Evolutionary conservation across 2,888 invertebrate genomes (phyloP).

Genomic region (Rhaphigaster nebulosa): DNA sequence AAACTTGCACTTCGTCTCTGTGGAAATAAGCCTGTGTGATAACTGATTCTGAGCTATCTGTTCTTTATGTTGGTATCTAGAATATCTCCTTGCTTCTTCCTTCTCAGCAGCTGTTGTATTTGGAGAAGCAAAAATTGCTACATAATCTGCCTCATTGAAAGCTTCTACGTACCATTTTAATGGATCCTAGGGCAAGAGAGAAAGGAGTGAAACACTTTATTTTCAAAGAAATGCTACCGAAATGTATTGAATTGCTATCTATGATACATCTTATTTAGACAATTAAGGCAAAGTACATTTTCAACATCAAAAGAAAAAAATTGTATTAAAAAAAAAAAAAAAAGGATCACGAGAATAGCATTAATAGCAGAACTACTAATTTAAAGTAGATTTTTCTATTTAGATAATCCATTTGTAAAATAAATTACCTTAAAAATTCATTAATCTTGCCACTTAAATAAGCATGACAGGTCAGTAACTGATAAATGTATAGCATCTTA

Average conservation of each 20-base stretch:
- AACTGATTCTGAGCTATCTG: constrained; percentile 64
- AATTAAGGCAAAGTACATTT: not conserved
- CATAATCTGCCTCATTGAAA: constrained; percentile 65
- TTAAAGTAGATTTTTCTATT: too few species aligned
- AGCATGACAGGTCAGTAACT: too few species aligned
- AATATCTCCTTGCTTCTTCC: constrained; percentile 62
- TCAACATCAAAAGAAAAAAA: too few species aligned
- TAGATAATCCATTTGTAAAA: too few species aligned
- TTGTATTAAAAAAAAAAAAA: too few species aligned
- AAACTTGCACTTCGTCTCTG: constrained; percentile 64
- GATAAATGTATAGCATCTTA: too few species aligned
- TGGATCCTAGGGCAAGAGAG: constrained; percentile 63
- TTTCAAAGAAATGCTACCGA: not conserved
- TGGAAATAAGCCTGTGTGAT: constrained; percentile 61
- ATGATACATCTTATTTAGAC: not conserved
- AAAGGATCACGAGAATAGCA: too few species aligned
- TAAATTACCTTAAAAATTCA: too few species aligned
- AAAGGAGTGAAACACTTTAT: not conserved
- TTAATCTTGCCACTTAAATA: too few species aligned
- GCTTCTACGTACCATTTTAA: constrained; percentile 65
- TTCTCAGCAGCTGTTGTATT: constrained; percentile 58
- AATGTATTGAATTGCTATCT: not conserved
- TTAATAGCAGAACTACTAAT: too few species aligned
- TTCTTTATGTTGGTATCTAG: constrained; percentile 64
- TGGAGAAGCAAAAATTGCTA: constrained; percentile 65